Conservation (phyloP, 2,113 vertebrate species). For the Aldabrachelys gigantea region DNA sequence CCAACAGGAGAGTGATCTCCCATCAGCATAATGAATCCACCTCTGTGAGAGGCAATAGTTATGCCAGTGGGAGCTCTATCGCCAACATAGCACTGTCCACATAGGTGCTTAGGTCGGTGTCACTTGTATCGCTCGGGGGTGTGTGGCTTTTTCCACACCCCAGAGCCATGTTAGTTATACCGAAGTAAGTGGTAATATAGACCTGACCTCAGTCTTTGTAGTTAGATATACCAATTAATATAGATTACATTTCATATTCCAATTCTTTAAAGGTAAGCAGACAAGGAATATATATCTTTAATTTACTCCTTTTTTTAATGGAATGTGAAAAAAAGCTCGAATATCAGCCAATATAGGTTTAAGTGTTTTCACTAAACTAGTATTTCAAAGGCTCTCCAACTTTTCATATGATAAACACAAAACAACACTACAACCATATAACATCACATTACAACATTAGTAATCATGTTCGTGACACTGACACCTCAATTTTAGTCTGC, state of each 20-base stretch:
- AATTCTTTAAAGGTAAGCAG: neutral
- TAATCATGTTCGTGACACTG: neutral
- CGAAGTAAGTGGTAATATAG: too few relatives aligned
- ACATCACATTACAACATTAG: neutral
- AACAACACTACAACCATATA: neutral
- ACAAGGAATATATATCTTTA: neutral
- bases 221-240: too few relatives aligned
- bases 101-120: neutral
- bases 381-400: neutral
- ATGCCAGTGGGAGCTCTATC: too few relatives aligned
- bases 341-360: neutral
- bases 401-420: neutral
- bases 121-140: neutral
- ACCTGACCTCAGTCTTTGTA: too few relatives aligned
- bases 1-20: too few relatives aligned
- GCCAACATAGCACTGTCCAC: neutral
- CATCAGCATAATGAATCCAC: too few relatives aligned
- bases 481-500: neutral
- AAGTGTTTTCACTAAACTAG: neutral
- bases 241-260: neutral
- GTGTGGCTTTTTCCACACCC: neutral
- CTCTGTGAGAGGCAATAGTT: too few relatives aligned
- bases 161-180: too few relatives aligned
- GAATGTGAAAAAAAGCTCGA: neutral
- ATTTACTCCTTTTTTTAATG: neutral